Conservation (phyloP, 2,888 invertebrate genomes). For the Conus canariensis region DNA sequence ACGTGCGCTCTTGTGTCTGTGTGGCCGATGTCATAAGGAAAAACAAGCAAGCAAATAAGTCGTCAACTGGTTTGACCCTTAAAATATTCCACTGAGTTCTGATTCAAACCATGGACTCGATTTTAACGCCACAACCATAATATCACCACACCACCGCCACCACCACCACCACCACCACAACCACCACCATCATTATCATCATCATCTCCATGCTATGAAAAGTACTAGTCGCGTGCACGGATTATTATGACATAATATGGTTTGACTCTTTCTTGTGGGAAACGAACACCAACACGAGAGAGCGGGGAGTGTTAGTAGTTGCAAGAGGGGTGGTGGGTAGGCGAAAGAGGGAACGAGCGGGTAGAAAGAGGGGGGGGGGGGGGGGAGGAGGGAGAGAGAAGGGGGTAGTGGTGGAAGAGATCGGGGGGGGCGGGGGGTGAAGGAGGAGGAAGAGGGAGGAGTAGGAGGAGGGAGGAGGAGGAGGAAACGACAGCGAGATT, state of each 20-base stretch:
- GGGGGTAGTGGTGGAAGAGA: background rate
- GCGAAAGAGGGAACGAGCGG: no score
- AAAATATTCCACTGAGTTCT: no score
- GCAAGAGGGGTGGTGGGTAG: background rate
- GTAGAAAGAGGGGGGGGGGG: background rate
- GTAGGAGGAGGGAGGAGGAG: background rate
- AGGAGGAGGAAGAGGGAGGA: no score
- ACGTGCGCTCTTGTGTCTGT: conserved; percentile 13
- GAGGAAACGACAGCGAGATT: background rate
- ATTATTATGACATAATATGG: background rate
- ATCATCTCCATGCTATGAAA: background rate
- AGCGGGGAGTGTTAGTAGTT: background rate
- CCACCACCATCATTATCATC: background rate
- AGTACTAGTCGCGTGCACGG: no score
- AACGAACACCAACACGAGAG: background rate
- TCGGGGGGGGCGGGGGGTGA: no score
- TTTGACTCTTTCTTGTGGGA: background rate
- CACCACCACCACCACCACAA: background rate
- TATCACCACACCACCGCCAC: background rate
- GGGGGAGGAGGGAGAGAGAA: background rate
- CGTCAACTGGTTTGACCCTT: no score
- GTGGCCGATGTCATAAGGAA: background rate
- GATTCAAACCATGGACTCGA: background rate
- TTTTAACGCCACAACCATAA: no score
- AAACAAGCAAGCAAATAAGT: no score